phyloP scores from a whole-genome alignment of 2,113 vertebrate species.

The Barnardius zonarius region DNA sequence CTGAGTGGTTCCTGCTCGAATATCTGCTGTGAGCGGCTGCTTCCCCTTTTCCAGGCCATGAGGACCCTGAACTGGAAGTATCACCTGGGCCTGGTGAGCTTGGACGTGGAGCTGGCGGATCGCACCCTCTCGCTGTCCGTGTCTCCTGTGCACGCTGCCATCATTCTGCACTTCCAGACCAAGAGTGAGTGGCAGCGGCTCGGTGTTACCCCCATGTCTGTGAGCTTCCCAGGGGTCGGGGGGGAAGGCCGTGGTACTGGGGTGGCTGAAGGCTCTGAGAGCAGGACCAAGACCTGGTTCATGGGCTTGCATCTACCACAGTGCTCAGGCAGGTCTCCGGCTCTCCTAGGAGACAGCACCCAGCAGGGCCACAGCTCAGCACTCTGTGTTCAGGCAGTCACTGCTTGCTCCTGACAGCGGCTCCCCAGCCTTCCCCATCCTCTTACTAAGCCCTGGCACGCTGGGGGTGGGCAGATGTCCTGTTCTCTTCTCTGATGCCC shows the following conservation, averaged over 20 bases:
- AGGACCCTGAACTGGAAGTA: slow-evolving; percentile 97
- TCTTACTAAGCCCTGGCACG: not conserved
- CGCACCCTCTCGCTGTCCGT: slow-evolving; percentile 89
- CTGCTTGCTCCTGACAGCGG: not conserved
- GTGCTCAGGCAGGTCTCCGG: not conserved
- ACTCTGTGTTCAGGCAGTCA: not conserved
- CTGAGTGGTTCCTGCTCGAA: not conserved
- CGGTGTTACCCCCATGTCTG: accelerated
- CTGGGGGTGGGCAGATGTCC: not conserved
- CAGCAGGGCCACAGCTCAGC: not conserved
- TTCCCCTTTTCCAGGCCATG: slow-evolving; percentile 83
- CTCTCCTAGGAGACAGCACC: not conserved
- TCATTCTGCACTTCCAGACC: slow-evolving; percentile 94
- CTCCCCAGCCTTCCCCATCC: not conserved
- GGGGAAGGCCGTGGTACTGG: accelerated
- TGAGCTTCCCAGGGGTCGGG: not conserved
- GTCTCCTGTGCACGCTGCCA: slow-evolving; percentile 90
- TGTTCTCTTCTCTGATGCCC: not conserved
- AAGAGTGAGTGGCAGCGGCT: slow-evolving; percentile 74
- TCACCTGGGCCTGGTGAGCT: slow-evolving; percentile 89
- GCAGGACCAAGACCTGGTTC: not conserved
- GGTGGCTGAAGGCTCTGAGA: not conserved
- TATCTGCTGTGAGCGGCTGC: not conserved
- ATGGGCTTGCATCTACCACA: not conserved
- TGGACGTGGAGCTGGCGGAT: slow-evolving; percentile 93